These are phyloP conservation scores for Microtus montanus DNA, from an alignment of 2,113 vertebrate species.

Conservation along the genomic window DNA sequence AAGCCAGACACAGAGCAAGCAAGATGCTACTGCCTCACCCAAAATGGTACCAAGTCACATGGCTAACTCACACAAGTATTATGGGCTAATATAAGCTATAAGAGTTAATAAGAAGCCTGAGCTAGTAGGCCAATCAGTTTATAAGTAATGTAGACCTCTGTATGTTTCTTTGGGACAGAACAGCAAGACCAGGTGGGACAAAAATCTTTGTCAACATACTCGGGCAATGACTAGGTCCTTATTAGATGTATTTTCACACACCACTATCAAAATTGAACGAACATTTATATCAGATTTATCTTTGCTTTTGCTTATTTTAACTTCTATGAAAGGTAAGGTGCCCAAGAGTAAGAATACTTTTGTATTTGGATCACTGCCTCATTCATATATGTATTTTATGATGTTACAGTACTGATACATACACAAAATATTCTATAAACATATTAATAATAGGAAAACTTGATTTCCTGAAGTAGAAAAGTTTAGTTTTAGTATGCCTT, in stretches of 20 bases:
- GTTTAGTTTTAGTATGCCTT: constrained; percentile 1
- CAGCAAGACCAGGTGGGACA: no score
- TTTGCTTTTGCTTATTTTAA: neutral
- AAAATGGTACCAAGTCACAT: no score
- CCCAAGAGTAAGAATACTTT: neutral
- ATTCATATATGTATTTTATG: neutral
- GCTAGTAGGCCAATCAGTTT: no score
- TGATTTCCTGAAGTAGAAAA: neutral
- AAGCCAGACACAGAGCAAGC: no score
- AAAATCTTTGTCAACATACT: no score
- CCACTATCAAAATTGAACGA: neutral
- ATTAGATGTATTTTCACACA: neutral
- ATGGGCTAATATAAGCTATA: no score
- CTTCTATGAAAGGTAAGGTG: neutral
- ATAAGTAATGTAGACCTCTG: no score
- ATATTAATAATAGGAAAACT: neutral
- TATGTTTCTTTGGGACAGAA: no score
- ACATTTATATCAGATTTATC: neutral
- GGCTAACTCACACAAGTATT: no score
- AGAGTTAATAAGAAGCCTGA: no score
- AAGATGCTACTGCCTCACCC: no score
- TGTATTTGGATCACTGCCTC: neutral
- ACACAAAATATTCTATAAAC: neutral
- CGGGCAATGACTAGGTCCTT: neutral
- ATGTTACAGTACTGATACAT: neutral